Evolutionary conservation across 92 coral and sea anemone genomes (phyloP).

Genomic region (Palythoa grandis): DNA sequence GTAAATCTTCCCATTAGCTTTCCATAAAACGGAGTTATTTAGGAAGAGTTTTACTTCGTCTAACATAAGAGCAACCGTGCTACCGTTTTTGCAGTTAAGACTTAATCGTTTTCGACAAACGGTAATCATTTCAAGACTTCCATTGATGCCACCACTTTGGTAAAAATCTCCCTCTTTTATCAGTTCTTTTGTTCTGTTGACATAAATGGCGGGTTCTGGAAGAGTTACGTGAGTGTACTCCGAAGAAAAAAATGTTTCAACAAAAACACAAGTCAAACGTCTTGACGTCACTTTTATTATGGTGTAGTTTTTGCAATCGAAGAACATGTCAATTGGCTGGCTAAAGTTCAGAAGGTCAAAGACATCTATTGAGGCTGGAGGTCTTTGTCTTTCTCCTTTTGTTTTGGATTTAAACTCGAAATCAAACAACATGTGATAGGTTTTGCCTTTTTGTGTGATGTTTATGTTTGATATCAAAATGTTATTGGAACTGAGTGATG

Average conservation of each 20-base stretch:
- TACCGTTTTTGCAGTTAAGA: conserved; percentile 44
- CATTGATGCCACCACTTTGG: background rate
- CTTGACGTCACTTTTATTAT: conserved; percentile 38
- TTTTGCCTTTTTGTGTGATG: background rate
- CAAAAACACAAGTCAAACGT: conserved; percentile 33
- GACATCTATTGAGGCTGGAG: background rate
- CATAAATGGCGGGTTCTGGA: conserved; percentile 20
- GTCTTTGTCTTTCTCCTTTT: background rate
- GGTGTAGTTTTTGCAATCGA: background rate
- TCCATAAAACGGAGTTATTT: conserved; percentile 49
- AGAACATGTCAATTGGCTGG: background rate
- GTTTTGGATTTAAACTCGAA: background rate
- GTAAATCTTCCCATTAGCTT: conserved; percentile 37
- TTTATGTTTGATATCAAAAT: background rate
- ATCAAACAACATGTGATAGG: background rate
- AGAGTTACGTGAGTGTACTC: conserved; percentile 18
- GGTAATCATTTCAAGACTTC: conserved; percentile 23
- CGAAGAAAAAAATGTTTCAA: conserved; percentile 9
- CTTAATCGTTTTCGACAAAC: conserved; percentile 48
- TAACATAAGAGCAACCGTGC: conserved; percentile 16
- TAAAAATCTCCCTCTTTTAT: conserved; percentile 34
- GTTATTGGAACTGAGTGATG: background rate
- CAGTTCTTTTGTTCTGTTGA: conserved; percentile 39
- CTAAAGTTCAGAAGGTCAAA: background rate
- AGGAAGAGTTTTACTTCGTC: conserved; percentile 34